Base-by-base conservation (phyloP, 2,113 vertebrate species). In the Odontesthes bonariensis region DNA sequence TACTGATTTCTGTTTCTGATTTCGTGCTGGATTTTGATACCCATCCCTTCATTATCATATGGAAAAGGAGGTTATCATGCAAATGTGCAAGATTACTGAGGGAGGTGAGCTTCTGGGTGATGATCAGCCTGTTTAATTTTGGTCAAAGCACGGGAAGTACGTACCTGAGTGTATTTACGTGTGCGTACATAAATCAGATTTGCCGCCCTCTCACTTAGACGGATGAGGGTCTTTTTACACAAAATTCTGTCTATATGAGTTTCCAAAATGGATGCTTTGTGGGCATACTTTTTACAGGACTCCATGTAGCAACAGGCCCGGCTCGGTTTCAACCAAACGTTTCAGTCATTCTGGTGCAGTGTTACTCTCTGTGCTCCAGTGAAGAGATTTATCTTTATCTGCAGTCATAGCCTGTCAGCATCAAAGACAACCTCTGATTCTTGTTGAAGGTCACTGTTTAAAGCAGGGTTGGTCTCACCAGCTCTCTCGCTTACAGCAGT, bases 401-500 rank as follows among this genome's bases (percentile, higher is more conserved):
- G 69, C 69, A 76, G 55, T 76, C 66, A 23, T 64, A 61, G 64
- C 52, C 57, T 56, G 58, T 68, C 61, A 51, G 47, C 66, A 69
- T 83, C 79, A 88, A 80, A 77, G 58, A 53, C 54, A 8, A 44
- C 10, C 57, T 67, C 49, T 73, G 62, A 82, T 71, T 82, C 51
- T 64, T 75, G 35, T 66, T 80, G 82, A 84, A 78, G 73, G 73
- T 82, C 76, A 66, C 61, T 58, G 49, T 84, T 78, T 22, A 83
- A 75, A 68, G 63, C 22, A 49, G 46, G 16, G 46, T 67, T 59
- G 69, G 54, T 73, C 46, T 84, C 71, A 53, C 40, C 35, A 38
- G 46, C 74, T 69, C 44, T 22, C 69, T 76, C 49, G 33, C 61
- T 57, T 60, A 60, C n/a, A 73, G 73, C 61, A 40, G 47, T 35